These are phyloP conservation scores for Lagocephalus sceleratus DNA, from an alignment of 2,797 vertebrate genomes.

Conservation along the genomic window DNA sequence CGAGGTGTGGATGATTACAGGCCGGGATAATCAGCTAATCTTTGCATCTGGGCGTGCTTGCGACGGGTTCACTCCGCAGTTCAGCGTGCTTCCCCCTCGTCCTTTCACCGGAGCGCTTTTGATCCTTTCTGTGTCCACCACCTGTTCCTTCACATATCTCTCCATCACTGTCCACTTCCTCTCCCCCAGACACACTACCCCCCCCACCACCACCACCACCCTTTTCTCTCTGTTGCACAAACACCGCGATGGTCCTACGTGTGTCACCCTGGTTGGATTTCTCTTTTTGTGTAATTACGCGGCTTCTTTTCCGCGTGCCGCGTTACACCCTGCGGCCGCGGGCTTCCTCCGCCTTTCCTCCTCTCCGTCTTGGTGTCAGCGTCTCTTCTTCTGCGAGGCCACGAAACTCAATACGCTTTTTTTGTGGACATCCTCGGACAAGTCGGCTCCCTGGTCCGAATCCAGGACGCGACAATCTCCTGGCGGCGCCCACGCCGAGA, in stretches of 20 bases:
- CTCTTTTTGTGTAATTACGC: slow-evolving; percentile 58
- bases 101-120: slow-evolving; percentile 45
- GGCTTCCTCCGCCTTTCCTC: slow-evolving; percentile 43
- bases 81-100: slow-evolving; percentile 30
- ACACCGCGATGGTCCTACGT: slow-evolving; percentile 13
- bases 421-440: slow-evolving; percentile 12
- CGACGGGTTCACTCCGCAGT: slow-evolving; percentile 39
- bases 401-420: slow-evolving; percentile 34
- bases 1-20: slow-evolving; percentile 8
- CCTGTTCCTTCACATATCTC: slow-evolving; percentile 47
- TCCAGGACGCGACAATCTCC: slow-evolving; percentile 36
- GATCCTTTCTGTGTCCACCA: slow-evolving; percentile 48
- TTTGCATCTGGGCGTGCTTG: slow-evolving; percentile 32
- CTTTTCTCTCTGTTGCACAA: slow-evolving; percentile 8
- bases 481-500: slow-evolving; percentile 24
- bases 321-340: slow-evolving; percentile 40
- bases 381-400: slow-evolving; percentile 36
- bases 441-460: slow-evolving; percentile 30
- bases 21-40: slow-evolving; percentile 37
- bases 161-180: slow-evolving; percentile 23
- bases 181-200: slow-evolving; percentile 6
- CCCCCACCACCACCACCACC: no score
- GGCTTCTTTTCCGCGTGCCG: slow-evolving; percentile 58
- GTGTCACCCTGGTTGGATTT: slow-evolving; percentile 42
- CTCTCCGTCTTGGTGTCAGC: slow-evolving; percentile 57